These are phyloP conservation scores for Cuniculus paca DNA, from an alignment of 2,797 vertebrate genomes.

Conservation along the genomic window DNA sequence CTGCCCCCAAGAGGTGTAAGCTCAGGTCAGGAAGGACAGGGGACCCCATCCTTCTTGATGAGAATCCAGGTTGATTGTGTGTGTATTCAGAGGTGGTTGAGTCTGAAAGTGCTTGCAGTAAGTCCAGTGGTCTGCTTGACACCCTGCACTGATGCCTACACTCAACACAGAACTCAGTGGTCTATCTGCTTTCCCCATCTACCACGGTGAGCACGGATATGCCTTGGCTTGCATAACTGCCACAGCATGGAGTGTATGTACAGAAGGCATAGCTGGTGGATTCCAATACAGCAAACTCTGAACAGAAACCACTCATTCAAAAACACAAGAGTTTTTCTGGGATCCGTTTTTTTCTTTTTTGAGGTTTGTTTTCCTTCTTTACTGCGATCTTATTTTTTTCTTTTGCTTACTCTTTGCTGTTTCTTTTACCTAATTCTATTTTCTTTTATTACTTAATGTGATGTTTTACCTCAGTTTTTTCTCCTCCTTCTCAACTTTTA, in stretches of 20 bases:
- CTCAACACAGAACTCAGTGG: neutral
- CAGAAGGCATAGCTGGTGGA: neutral
- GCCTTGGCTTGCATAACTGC: neutral
- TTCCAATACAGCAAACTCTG: neutral
- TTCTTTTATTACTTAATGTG: neutral
- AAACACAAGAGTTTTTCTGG: neutral
- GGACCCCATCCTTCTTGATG: neutral
- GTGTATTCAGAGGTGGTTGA: neutral
- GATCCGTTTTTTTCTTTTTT: neutral
- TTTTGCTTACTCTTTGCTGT: neutral
- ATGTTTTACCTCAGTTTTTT: neutral
- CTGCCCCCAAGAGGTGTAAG: neutral
- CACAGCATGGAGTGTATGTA: neutral
- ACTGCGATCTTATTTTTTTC: neutral
- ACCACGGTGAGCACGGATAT: neutral
- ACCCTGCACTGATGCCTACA: neutral
- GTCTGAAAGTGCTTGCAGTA: neutral
- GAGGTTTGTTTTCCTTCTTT: neutral
- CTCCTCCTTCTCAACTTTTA: neutral
- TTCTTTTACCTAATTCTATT: neutral
- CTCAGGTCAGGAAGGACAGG: neutral
- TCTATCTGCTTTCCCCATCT: neutral
- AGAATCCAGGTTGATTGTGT: neutral
- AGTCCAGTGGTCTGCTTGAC: neutral
- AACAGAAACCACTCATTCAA: neutral